phyloP scores from a whole-genome alignment of 2,113 vertebrate species.

The Lota lota region DNA sequence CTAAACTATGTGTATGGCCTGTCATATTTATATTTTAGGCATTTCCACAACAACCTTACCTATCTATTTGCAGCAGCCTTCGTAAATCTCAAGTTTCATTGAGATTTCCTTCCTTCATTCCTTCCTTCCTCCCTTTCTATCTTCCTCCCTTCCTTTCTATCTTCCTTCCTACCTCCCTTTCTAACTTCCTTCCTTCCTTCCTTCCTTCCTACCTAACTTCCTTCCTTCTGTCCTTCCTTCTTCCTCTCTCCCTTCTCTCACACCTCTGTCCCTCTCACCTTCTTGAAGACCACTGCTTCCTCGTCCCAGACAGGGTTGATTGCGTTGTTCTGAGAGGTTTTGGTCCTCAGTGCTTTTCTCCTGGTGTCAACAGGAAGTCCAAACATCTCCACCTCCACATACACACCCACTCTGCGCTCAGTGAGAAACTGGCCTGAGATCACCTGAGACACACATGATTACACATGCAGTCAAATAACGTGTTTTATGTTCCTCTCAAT shows the following conservation, averaged over 20 bases:
- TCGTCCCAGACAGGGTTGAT: constrained; percentile 89
- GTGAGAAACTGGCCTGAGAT: constrained; percentile 88
- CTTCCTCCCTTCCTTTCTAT: no score
- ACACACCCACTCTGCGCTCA: constrained; percentile 85
- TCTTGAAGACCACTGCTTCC: constrained; percentile 81
- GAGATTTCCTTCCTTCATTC: no score
- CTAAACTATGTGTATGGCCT: no score
- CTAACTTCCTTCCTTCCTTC: not conserved
- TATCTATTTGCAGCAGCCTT: no score
- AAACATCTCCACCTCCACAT: constrained; percentile 88
- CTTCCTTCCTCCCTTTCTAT: no score
- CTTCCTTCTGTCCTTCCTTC: no score
- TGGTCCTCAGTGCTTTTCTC: constrained; percentile 79
- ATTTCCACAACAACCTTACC: no score
- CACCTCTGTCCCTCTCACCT: constrained; percentile 62
- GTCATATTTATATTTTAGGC: no score
- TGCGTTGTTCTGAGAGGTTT: constrained; percentile 83
- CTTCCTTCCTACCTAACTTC: not conserved
- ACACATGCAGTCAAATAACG: not conserved
- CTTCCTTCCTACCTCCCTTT: no score
- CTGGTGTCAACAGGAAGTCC: constrained; percentile 86
- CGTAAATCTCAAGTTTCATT: no score
- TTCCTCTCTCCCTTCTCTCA: not conserved
- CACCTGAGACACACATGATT: constrained; percentile 79
- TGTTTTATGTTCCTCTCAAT: no score